Percentiles rank a stretch among this genome's conserved stretches.
Conservation (phyloP, 2,888 invertebrate species). For the Zaprionus bogoriensis region DNA sequence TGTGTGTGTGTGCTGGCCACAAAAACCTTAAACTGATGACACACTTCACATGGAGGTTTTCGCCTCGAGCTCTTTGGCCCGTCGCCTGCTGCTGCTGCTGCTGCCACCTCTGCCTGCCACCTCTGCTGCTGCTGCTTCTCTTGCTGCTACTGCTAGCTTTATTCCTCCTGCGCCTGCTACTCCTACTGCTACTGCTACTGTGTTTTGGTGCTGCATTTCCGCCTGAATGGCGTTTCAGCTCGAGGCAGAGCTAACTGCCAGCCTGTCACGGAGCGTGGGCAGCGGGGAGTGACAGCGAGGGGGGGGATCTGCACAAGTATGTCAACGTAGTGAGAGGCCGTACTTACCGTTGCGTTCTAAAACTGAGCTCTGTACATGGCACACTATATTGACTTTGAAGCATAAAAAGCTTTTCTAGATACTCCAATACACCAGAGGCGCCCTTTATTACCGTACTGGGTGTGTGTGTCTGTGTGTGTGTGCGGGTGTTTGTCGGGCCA, state of each 20-base stretch:
- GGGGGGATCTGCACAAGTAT: constrained; percentile 26
- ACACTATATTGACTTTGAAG: constrained; percentile 76
- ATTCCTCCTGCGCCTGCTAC: constrained; percentile 10
- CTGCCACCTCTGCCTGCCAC: constrained; percentile 8
- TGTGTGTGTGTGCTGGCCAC: constrained; percentile 47
- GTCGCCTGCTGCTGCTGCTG: neutral
- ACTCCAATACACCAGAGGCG: constrained; percentile 61
- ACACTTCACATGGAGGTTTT: constrained; percentile 73
- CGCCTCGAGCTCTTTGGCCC: constrained; percentile 52
- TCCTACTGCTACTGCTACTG: neutral
- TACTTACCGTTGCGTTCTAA: constrained; percentile 68
- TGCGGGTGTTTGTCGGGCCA: neutral
- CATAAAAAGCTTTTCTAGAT: constrained; percentile 76
- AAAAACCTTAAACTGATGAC: constrained; percentile 78
- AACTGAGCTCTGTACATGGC: constrained; percentile 67
- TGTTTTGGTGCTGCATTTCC: constrained; percentile 75
- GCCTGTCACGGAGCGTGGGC: constrained; percentile 7
- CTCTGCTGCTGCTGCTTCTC: neutral
- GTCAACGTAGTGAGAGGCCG: constrained; percentile 35
- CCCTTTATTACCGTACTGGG: constrained; percentile 46
- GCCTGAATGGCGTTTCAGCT: constrained; percentile 73
- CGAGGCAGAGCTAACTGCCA: constrained; percentile 63
- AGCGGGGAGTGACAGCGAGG: neutral
- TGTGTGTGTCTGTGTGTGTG: constrained; percentile 9
- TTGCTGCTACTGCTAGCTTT: neutral